Base-by-base conservation (phyloP, 2,113 vertebrate genomes). In the Rhinogobius similis region DNA sequence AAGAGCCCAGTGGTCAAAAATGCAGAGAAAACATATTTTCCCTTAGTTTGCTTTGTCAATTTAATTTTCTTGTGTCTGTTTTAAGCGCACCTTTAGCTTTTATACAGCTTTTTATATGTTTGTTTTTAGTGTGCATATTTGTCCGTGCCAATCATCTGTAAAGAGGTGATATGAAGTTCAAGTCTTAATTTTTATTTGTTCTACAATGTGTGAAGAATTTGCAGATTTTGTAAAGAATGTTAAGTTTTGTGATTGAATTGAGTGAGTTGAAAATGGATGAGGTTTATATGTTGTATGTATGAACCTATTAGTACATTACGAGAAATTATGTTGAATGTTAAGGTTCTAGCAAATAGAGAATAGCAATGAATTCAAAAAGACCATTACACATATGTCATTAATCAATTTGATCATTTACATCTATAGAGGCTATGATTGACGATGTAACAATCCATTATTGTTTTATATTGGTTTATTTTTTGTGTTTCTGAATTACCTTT, bases 1-100 rank as follows among this genome's bases (percentile, higher is more conserved):
- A 87, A 82, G 87, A 92, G 91, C 92, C 92, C 92, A 94, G 90
- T 87, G 89, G 91, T 93, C 92, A 93, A 93, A 94, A 94, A 93
- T 79, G 86, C 84, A 82, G 74, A 77, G 63, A 88, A 50, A 84
- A 83, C 63, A 82, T 79, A 74, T 36, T 82, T 88, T 82, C 77
- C 78, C 66, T 65, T n/a, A 44, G 66, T 86, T 76, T 76, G 61
- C 68, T 73, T 86, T 59, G 69, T 56, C 69, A 53, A 4, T 70
- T 70, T 38, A 0, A 24, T 10, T 39, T 73, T 73, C 61, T 39
- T 63, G 41, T 73, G 23, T 69, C 53, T 74, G 39, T 76, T 85
- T 82, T 75, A 61, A 80, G 67, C 39, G 39, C 69, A 78, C 71
- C 41, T 82, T 68, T 67, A 73, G 73, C 84, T 88, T 87, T 86